These are phyloP conservation scores for Branchellion lobata DNA, from an alignment of 2,888 invertebrate genomes.

Conservation along the genomic window DNA sequence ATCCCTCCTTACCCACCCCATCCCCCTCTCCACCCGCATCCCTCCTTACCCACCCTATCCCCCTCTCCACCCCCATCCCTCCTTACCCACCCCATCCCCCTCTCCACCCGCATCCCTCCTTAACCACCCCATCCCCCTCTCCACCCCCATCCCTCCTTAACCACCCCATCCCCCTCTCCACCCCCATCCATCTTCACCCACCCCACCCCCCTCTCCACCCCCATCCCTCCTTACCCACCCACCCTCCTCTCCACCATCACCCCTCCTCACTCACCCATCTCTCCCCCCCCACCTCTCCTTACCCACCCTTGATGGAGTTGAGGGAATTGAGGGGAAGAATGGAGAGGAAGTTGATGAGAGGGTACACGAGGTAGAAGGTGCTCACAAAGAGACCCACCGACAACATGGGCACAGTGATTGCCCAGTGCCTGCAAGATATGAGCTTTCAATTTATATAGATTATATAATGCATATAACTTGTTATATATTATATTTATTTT, in stretches of 20 bases:
- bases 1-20: neutral
- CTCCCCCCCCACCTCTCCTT: too few species aligned
- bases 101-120: neutral
- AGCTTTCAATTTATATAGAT: neutral
- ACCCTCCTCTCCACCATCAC: neutral
- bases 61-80: neutral
- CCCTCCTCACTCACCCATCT: neutral
- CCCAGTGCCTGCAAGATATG: slow-evolving; percentile 70
- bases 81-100: too few species aligned
- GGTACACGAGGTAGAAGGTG: slow-evolving; percentile 79
- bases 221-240: too few species aligned
- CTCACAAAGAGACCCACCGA: slow-evolving; percentile 71
- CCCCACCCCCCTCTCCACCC: neutral
- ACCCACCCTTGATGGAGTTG: slow-evolving; percentile 58
- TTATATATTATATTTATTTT: too few species aligned
- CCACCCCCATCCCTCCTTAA: neutral
- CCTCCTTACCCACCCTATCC: neutral
- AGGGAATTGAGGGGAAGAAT: slow-evolving; percentile 66
- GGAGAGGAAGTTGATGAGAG: slow-evolving; percentile 71
- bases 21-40: neutral
- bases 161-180: neutral
- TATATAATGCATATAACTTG: too few species aligned
- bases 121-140: neutral
- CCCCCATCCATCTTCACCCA: neutral
- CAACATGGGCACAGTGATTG: slow-evolving; percentile 80